Percentiles rank a stretch among this genome's conserved stretches.
Evolutionary conservation across 2,888 invertebrate genomes (phyloP).

Genomic region (Odontothrips loti): DNA sequence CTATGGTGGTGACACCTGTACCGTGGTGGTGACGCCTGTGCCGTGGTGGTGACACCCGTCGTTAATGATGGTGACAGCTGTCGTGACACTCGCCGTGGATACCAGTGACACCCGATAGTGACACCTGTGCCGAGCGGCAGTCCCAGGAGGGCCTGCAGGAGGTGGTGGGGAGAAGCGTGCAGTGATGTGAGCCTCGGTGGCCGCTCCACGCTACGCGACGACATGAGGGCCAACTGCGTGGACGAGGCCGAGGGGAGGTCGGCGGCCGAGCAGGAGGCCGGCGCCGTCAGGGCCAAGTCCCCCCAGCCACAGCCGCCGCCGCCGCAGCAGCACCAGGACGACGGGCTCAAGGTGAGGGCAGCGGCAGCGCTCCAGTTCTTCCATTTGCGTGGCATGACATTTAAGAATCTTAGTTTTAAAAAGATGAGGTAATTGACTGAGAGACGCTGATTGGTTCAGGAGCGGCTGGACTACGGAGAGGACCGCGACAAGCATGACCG

Average conservation of each 20-base stretch:
- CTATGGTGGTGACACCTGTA: too few relatives aligned
- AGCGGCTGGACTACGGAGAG: neutral
- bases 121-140: too few relatives aligned
- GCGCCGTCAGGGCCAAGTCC: neutral
- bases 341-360: conserved; percentile 38
- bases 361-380: conserved; percentile 51
- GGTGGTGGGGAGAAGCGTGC: too few relatives aligned
- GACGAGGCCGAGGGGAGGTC: conserved; percentile 31
- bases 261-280: conserved; percentile 25
- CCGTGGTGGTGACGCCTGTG: neutral
- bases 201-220: neutral
- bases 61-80: conserved; percentile 27
- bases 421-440: conserved; percentile 39
- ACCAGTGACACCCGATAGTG: neutral
- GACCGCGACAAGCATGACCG: neutral
- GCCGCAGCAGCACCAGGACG: conserved; percentile 34
- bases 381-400: too few relatives aligned
- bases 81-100: conserved; percentile 28
- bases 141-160: too few relatives aligned
- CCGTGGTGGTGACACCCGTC: neutral
- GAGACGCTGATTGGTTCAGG: neutral
- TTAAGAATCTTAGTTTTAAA: too few relatives aligned
- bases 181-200: conserved; percentile 35
- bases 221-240: conserved; percentile 18
- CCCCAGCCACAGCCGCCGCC: conserved; percentile 31